Evolutionary conservation across 2,113 vertebrate genomes (phyloP).

Genomic region (Hemiprocne comata): DNA sequence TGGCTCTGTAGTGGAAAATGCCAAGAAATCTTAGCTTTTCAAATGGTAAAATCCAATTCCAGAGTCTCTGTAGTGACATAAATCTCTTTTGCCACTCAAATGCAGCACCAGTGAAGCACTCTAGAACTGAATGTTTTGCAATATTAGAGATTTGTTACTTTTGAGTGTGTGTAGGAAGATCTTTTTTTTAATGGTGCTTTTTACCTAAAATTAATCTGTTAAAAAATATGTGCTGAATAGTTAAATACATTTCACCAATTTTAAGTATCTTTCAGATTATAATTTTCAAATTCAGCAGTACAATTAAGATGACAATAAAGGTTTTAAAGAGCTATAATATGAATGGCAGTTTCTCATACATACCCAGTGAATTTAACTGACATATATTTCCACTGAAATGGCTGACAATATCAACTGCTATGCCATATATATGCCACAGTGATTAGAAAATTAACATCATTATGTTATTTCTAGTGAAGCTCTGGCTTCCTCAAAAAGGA

Average conservation of each 20-base stretch:
- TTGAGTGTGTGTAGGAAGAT: neutral
- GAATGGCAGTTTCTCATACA: neutral
- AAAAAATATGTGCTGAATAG: neutral
- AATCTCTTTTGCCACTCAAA: neutral
- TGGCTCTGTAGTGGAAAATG: neutral
- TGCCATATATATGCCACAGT: neutral
- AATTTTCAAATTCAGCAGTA: neutral
- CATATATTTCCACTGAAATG: conserved; percentile 6
- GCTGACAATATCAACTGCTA: conserved; percentile 5
- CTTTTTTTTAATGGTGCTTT: neutral
- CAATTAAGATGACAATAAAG: conserved; percentile 2
- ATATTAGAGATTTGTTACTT: neutral
- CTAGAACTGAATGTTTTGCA: accelerated
- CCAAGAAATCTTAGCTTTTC: neutral
- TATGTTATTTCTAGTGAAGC: conserved; percentile 14
- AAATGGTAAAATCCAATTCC: neutral
- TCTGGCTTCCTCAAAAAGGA: neutral
- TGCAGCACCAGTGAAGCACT: neutral
- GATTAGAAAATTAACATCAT: conserved; percentile 56
- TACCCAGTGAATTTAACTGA: conserved; percentile 27
- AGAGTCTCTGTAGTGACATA: neutral
- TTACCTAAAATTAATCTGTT: neutral
- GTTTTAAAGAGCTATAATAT: neutral
- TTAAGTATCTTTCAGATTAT: neutral
- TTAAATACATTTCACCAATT: neutral